Evolutionary conservation across 2,888 invertebrate species (phyloP), one percentile per base, ranked within the genome.

Genomic region (Tubulanus polymorphus): DNA sequence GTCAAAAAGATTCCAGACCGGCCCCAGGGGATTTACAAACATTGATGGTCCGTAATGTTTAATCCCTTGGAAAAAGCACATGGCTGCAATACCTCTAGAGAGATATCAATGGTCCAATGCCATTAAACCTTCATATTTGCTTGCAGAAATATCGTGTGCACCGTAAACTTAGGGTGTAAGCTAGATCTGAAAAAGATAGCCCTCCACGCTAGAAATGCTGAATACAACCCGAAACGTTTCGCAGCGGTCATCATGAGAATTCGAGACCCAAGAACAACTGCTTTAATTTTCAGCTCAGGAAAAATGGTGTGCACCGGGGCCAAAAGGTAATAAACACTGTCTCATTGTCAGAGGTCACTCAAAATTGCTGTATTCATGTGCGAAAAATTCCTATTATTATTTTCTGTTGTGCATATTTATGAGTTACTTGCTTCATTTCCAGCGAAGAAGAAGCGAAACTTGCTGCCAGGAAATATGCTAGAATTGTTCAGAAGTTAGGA

Each of bases 221-320:
- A 99, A 80, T 99, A 97, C 76, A 99, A 99, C 80, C 97, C 97
- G 8, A 97, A 97, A 81, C 88, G 97, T 72, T 99, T 99, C 83
- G 95, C 96, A 51, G 97, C 97, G 37, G 96, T 99, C 2, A 97
- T 99, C 54, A 99, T 99, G 97, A 80, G 88, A 70, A 88, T 88
- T 65, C 84, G 96, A 73, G 96, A 90, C 50, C 85, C 85, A 0
- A 71, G 84, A 52, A 97, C 90, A 1, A 90, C 90, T 1, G 90
- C 90, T 18, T 80, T 91, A 3, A 90, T 90, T 57, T 90, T 90
- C 71, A 88, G 88, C 63, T 89, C 89, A 10, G 90, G 90, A 1
- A 91, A 90, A 81, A 90, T 90, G 89, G 90, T 90, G 3, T 90
- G 90, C 74, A 90, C 90, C 0, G 90, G 90, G 35, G 90, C 90